Conservation (phyloP, 2,797 vertebrate species). For the Pangasius sanitwongsei region DNA sequence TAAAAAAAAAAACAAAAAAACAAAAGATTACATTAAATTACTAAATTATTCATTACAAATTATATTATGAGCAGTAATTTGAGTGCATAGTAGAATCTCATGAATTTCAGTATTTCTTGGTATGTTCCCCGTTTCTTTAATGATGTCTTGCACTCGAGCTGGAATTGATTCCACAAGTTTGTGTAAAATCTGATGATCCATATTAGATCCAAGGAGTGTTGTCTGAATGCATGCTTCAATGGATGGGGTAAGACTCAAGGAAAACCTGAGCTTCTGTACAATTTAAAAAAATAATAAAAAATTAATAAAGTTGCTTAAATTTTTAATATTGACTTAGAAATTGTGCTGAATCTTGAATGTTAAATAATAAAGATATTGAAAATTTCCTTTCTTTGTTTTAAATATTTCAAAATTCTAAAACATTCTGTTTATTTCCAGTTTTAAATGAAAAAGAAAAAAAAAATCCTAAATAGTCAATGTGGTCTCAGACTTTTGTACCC, state of each 20-base stretch:
- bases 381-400: neutral
- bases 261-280: neutral
- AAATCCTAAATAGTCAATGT: too few species aligned
- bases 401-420: neutral
- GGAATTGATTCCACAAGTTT: neutral
- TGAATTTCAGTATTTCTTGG: neutral
- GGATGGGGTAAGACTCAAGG: too few species aligned
- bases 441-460: too few species aligned
- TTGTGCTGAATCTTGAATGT: neutral
- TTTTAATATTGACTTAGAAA: neutral
- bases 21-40: neutral
- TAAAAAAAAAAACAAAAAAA: too few species aligned
- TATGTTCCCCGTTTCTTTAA: too few species aligned
- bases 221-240: too few species aligned
- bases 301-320: neutral
- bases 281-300: too few species aligned
- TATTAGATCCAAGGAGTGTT: too few species aligned
- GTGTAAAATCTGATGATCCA: too few species aligned
- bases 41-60: neutral
- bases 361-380: neutral
- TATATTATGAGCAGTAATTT: neutral
- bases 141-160: neutral
- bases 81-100: neutral
- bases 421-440: neutral
- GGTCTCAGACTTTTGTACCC: neutral